Evolutionary conservation across 2,888 invertebrate genomes (phyloP), one percentile per base, ranked within the genome.

Genomic region (Plebejus anna): DNA sequence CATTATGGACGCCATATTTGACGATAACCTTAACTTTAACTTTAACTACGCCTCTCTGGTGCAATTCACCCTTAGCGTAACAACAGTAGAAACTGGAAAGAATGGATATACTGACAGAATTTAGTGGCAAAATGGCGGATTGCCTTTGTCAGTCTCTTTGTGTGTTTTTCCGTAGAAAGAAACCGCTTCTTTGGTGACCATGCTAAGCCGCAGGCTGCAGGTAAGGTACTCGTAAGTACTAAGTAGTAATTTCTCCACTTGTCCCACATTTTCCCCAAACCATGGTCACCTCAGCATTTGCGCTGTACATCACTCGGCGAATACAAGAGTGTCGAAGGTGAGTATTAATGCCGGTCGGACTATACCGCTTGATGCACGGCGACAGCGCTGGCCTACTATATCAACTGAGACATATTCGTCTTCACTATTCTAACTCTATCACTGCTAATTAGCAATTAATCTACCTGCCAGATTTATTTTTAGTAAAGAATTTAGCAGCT

Each of bases 271-370:
- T 13, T 16, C 11, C 16, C 36, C 13, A 32, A 16, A 1, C 13
- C 13, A 4, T 16, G 66, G 66, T 66, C 32, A 66, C 36, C 32
- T 11, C 28, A 61, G 32, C 2, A 11, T 4, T 32, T 6, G 16
- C 61, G 32, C 66, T 66, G 66, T 66, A 36, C 66, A 66, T 66
- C 66, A 66, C 66, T 36, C 66, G 66, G 32, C 66, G 32, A 66
- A 36, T 13, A 11, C 66, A 16, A 66, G 66, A 66, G 66, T 66
- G 66, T 66, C 66, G 66, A 66, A 66, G 32, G 66, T 66, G 32
- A 36, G 7, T 66, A 66, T 66, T 66, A 16, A 36, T 36, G 66
- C 66, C 32, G 66, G 13, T 32, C 66, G 13, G 66, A 66, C 13
- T 66, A 3, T 22, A 13, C 61, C 32, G 66, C 28, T 16, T 66